Percentiles rank a stretch among this genome's conserved stretches.
These are phyloP conservation scores for Phanerotoma sp. DNA, from an alignment of 2,888 invertebrate genomes.

Conservation along the genomic window DNA sequence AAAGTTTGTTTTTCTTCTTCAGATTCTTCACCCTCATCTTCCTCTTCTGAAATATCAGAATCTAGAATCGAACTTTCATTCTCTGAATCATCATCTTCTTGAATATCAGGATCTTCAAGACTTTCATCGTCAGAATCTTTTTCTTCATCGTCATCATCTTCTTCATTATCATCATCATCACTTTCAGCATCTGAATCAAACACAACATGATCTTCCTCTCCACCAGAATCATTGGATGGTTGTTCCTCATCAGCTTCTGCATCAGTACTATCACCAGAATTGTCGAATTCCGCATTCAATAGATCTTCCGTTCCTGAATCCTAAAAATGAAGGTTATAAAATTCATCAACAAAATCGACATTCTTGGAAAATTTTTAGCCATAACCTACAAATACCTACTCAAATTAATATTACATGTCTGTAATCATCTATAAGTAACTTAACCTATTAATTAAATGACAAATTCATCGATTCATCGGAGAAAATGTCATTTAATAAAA, in stretches of 20 bases:
- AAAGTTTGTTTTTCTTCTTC: not conserved
- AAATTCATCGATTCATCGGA: no score
- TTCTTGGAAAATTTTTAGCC: no score
- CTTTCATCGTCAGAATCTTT: not conserved
- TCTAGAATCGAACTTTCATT: no score
- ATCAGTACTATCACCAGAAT: constrained; percentile 58
- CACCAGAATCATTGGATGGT: constrained; percentile 59
- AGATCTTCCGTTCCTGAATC: constrained; percentile 49
- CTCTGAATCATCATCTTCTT: no score
- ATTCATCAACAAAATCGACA: no score
- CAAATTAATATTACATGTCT: no score
- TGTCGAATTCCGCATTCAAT: constrained; percentile 44
- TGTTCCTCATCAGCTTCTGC: constrained; percentile 58
- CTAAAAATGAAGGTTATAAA: constrained; percentile 33
- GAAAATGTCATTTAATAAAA: no score
- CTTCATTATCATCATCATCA: constrained; percentile 24
- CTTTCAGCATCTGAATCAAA: constrained; percentile 60
- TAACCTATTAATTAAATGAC: no score
- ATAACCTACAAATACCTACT: no score
- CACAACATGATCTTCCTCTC: constrained; percentile 46
- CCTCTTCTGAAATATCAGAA: not conserved
- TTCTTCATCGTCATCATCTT: not conserved
- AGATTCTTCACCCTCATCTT: not conserved
- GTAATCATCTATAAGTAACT: no score
- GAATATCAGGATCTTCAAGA: not conserved